Evolutionary conservation across 2,888 invertebrate genomes (phyloP), one percentile per base, ranked within the genome.

Genomic region (Encarsia formosa): DNA sequence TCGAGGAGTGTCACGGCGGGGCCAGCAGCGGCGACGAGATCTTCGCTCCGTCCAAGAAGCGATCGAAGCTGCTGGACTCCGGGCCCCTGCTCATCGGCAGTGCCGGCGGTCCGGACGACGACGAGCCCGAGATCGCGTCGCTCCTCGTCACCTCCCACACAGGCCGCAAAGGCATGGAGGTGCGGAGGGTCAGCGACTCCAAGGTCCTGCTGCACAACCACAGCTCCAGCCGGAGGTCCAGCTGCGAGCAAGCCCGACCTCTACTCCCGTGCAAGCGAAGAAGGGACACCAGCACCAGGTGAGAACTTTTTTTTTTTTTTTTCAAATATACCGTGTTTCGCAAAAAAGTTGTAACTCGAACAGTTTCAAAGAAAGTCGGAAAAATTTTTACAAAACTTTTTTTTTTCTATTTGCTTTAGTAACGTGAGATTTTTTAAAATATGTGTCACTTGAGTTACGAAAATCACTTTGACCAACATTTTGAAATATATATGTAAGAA

Each of bases 11-110:
- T 41, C 53, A 51, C 51, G 54, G 57, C 70, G 84, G 84, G 66
- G 84, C 84, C 57, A 57, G 57, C 70, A 84, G 84, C 66, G 84
- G 84, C 57, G 85, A 85, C 71, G 85, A 85, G 68, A 68, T 80
- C 62, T 79, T 82, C 59, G 81, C 81, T 62, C 82, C 84, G 54
- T n/a, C n/a, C n/a, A 84, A 84, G 67, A 85, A 85, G 70, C 79
- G 84, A 55, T 75, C 80, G 56, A 84, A 84, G 70, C 76, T 84
- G 63, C 82, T 83, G 62, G 76, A 50, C 16, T 16, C 34, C 3
- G 13, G 37, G 63, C 35, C 49, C 9, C 35, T 45, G 26, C 35
- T 24, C 23, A 29, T 5, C 19, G n/a, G 11, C 18, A n/a, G 29
- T 39, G 24, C 31, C 20, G n/a, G 16, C 35, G 6, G 24, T 18